Evolutionary conservation across 1,140 invertebrate species (phyloP).

Genomic region (Periplaneta americana): DNA sequence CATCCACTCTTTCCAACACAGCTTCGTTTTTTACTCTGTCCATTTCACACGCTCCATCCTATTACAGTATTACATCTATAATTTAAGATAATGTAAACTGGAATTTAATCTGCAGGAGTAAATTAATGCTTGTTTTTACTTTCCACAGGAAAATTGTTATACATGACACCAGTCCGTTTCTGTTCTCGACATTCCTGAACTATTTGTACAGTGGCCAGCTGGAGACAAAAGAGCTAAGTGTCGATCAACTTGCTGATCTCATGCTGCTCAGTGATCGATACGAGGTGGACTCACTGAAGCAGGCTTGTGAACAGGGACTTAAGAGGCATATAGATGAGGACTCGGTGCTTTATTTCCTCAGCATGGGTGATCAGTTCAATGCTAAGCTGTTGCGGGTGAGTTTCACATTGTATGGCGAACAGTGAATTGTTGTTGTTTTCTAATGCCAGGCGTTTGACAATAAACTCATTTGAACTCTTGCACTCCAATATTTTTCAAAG

Average conservation of each 20-base stretch:
- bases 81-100: too few species aligned
- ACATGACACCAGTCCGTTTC: constrained; percentile 55
- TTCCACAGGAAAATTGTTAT: constrained; percentile 56
- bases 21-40: too few species aligned
- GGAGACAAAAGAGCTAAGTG: constrained; percentile 39
- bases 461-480: too few species aligned
- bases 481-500: too few species aligned
- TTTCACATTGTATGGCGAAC: too few species aligned
- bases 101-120: too few species aligned
- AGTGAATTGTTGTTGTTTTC: too few species aligned
- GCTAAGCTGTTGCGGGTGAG: constrained; percentile 51
- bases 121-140: constrained; percentile 22
- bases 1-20: too few species aligned
- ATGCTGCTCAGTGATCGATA: constrained; percentile 52
- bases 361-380: constrained; percentile 60
- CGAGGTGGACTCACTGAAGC: constrained; percentile 51
- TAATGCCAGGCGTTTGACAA: too few species aligned
- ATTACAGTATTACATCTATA: too few species aligned
- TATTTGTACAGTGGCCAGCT: constrained; percentile 59
- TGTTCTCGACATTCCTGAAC: constrained; percentile 54
- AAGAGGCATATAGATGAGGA: constrained; percentile 53
- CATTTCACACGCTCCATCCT: too few species aligned
- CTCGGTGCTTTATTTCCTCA: constrained; percentile 55
- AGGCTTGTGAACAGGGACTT: constrained; percentile 53
- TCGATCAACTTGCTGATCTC: constrained; percentile 57